Percentiles rank a stretch among this genome's conserved stretches.
Evolutionary conservation across 2,888 invertebrate species (phyloP).

Genomic region (Plagiodera versicolora): DNA sequence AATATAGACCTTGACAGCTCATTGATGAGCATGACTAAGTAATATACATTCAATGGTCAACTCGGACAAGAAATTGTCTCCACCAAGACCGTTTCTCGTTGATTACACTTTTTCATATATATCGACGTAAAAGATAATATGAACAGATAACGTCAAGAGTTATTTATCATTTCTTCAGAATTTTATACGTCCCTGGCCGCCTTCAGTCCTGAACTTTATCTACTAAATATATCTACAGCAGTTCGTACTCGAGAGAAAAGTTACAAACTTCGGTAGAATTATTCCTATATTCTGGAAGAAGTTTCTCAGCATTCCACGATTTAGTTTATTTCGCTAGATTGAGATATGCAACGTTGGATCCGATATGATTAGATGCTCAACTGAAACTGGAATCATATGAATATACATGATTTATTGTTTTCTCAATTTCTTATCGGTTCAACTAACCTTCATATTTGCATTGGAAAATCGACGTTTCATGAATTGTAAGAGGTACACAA

Average conservation of each 20-base stretch:
- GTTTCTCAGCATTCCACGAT: neutral
- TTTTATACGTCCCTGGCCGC: neutral
- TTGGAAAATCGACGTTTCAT: too few relatives aligned
- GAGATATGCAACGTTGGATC: neutral
- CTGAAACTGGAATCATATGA: too few relatives aligned
- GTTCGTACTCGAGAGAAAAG: neutral
- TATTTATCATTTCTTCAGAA: neutral
- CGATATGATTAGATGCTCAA: too few relatives aligned
- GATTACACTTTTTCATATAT: neutral
- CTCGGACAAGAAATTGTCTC: too few relatives aligned
- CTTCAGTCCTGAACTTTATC: neutral
- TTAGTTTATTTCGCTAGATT: neutral
- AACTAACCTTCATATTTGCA: too few relatives aligned
- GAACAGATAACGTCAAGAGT: neutral
- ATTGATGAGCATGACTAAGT: too few relatives aligned
- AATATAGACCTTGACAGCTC: too few relatives aligned
- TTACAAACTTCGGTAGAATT: neutral
- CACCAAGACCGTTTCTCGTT: neutral
- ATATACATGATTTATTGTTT: too few relatives aligned
- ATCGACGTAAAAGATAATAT: neutral
- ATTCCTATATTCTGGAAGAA: neutral
- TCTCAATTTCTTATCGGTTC: too few relatives aligned
- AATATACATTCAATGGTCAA: too few relatives aligned
- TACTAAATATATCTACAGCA: neutral
- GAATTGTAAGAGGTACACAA: too few relatives aligned